Evolutionary conservation across 2,797 vertebrate genomes (phyloP).

Genomic region (Semotilus atromaculatus): DNA sequence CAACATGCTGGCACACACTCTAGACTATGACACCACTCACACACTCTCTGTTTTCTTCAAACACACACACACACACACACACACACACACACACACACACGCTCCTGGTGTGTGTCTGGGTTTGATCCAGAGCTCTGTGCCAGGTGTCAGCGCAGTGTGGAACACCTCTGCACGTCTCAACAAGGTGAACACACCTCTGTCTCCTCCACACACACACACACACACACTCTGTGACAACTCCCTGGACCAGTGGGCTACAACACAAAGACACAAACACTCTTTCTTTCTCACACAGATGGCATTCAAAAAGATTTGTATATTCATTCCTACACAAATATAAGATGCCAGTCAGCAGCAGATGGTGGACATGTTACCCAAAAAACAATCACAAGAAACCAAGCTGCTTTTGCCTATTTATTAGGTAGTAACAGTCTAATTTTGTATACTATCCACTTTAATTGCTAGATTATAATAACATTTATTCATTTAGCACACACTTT

Average conservation of each 20-base stretch:
- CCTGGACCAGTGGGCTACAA: conserved; percentile 32
- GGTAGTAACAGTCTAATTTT: not conserved
- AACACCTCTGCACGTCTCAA: conserved; percentile 52
- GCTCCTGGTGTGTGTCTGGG: conserved; percentile 51
- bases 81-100: conserved; percentile 12
- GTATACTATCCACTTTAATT: not conserved
- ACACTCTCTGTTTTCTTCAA: conserved; percentile 33
- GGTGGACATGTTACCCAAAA: not conserved
- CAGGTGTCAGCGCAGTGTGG: conserved; percentile 51
- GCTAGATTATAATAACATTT: not conserved
- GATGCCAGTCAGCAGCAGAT: conserved; percentile 4
- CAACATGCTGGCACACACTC: conserved; percentile 45
- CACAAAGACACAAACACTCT: not conserved
- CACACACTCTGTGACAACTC: conserved; percentile 31
- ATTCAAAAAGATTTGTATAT: conserved; percentile 7
- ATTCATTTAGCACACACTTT: not conserved
- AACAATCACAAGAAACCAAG: not conserved
- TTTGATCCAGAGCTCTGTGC: conserved; percentile 47
- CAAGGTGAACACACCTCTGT: conserved; percentile 54
- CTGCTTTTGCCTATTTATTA: not conserved
- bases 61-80: too few relatives aligned
- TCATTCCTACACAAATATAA: conserved; percentile 1
- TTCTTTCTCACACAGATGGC: conserved; percentile 34
- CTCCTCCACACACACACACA: conserved; percentile 40
- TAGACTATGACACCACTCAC: conserved; percentile 46